Conservation (phyloP, 2,113 vertebrate species). For the Pachycephala philippinensis region DNA sequence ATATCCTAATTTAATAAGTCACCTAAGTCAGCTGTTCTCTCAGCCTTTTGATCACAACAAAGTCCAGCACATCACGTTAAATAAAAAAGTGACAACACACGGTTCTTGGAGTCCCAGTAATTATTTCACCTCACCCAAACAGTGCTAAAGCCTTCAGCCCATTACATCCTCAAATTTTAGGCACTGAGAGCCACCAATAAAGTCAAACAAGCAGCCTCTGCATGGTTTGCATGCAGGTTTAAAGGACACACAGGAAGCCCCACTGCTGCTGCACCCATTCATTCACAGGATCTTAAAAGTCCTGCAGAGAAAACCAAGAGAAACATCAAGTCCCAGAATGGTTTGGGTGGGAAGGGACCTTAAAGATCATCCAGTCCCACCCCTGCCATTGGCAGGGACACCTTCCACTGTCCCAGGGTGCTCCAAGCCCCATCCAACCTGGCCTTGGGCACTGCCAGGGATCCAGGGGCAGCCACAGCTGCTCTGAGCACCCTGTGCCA, state of each 20-base stretch:
- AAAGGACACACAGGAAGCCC: neutral
- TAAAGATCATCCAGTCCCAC: accelerated
- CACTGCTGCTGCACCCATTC: neutral
- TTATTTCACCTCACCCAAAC: neutral
- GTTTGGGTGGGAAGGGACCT: neutral
- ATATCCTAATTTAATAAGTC: neutral
- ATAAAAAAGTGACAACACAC: neutral
- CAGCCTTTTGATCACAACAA: neutral
- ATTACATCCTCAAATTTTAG: neutral
- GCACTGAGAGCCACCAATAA: neutral
- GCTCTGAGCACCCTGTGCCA: neutral
- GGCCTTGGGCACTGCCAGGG: neutral
- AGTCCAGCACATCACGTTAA: neutral
- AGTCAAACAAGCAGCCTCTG: neutral
- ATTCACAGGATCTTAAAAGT: neutral
- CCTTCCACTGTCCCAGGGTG: accelerated
- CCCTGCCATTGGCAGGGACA: neutral
- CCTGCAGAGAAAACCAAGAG: neutral
- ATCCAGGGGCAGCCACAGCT: neutral
- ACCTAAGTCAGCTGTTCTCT: neutral
- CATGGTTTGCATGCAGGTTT: neutral
- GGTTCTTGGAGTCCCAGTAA: neutral
- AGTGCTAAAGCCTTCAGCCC: neutral
- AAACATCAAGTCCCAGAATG: neutral
- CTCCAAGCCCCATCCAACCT: accelerated